Evolutionary conservation across 2,888 invertebrate species (phyloP).

Genomic region (Metopia argyrocephala): DNA sequence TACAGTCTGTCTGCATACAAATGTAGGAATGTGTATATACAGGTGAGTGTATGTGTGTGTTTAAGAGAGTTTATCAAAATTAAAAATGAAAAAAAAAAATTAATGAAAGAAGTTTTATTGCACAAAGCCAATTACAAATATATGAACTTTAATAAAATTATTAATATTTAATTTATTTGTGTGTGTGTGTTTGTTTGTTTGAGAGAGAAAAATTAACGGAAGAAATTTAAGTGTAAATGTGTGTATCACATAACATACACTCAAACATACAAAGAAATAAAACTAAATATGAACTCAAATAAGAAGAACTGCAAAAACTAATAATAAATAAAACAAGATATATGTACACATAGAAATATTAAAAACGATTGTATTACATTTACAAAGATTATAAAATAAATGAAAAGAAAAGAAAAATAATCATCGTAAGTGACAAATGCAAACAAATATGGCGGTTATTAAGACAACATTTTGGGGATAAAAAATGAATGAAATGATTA

Average conservation of each 20-base stretch:
- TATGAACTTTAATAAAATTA: background rate
- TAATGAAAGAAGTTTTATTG: background rate
- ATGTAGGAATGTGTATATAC: constrained; percentile 9
- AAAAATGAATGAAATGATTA: background rate
- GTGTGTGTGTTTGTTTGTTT: background rate
- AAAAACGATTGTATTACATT: background rate
- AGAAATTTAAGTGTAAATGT: background rate
- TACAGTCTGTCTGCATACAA: background rate
- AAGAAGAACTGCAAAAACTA: background rate
- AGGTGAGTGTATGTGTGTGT: constrained; percentile 1
- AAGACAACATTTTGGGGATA: too few relatives aligned
- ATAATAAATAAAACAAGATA: too few relatives aligned
- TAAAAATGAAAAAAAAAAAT: background rate
- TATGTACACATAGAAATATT: background rate
- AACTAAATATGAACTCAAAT: background rate
- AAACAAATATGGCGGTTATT: too few relatives aligned
- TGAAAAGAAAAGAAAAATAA: background rate
- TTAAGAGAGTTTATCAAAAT: background rate
- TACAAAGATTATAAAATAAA: background rate
- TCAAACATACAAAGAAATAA: background rate
- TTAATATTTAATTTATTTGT: background rate
- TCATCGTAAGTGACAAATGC: too few relatives aligned
- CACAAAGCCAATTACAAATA: background rate
- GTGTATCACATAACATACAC: background rate
- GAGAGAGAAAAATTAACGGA: constrained; percentile 10